These are phyloP conservation scores for Patella depressa DNA, from an alignment of 2,888 invertebrate species.

Conservation along the genomic window DNA sequence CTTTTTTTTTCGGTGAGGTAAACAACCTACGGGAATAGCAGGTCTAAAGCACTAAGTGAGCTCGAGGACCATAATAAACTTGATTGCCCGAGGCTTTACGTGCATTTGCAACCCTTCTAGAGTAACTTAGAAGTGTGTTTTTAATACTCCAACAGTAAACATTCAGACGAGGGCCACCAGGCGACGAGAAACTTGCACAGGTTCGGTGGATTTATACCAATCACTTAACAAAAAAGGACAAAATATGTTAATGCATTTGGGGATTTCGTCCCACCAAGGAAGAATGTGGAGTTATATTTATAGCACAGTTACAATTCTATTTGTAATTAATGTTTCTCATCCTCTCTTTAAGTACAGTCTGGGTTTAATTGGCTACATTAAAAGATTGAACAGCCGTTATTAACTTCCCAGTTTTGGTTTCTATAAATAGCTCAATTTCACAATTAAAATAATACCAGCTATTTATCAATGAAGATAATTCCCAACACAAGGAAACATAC, in stretches of 20 bases:
- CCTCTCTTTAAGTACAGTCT: no score
- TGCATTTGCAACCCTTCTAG: neutral
- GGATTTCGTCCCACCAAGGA: neutral
- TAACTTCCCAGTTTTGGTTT: no score
- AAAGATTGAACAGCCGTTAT: no score
- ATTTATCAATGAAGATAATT: no score
- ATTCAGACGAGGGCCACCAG: conserved; percentile 8
- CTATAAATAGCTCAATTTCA: no score
- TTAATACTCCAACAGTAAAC: conserved; percentile 8
- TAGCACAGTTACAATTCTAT: no score
- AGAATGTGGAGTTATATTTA: no score
- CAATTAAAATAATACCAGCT: no score
- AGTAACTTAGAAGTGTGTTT: conserved; percentile 10
- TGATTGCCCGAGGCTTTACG: neutral
- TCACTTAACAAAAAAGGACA: conserved; percentile 1
- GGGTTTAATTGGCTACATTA: no score
- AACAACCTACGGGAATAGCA: neutral
- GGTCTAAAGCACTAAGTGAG: neutral
- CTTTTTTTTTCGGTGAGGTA: neutral
- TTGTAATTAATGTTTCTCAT: no score
- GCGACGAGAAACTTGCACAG: conserved; percentile 5
- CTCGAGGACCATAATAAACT: neutral
- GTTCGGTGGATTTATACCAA: neutral
- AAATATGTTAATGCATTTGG: neutral
- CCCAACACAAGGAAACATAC: no score